A percentile compares a stretch with the other conserved stretches of the same genome.
Conservation (phyloP, 2,113 vertebrate genomes). For the Myotis yumanensis region DNA sequence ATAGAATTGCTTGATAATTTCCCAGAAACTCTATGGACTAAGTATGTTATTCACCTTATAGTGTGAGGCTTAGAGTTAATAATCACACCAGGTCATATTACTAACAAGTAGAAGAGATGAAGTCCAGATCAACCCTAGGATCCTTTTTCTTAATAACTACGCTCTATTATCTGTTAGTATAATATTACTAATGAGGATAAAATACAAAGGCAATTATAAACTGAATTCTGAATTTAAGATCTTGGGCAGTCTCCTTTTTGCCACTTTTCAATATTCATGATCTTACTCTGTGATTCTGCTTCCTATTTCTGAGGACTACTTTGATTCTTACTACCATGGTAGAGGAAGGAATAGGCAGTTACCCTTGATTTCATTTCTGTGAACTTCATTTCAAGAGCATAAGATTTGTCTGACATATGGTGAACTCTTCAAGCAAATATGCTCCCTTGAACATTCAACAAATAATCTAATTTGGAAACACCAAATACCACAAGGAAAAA, state of each 20-base stretch:
- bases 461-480: conserved; percentile 76
- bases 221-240: not conserved
- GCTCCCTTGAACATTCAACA: conserved; percentile 70
- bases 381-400: conserved; percentile 65
- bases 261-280: not conserved
- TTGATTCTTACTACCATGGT: not conserved
- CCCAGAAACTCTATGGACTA: not conserved
- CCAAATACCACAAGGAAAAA: conserved; percentile 69
- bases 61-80: not conserved
- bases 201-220: not conserved
- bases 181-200: not conserved
- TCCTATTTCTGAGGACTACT: not conserved
- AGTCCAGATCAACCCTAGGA: not conserved
- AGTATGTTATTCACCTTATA: not conserved
- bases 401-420: conserved; percentile 65
- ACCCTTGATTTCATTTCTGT: conserved; percentile 57
- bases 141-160: not conserved
- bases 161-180: not conserved
- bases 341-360: conserved; percentile 46
- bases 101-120: not conserved
- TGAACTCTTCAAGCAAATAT: conserved; percentile 66
- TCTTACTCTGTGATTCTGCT: not conserved
- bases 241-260: not conserved
- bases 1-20: not conserved
- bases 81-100: not conserved